These are phyloP conservation scores for Notiomystis cincta DNA, from an alignment of 2,113 vertebrate species.

Conservation along the genomic window DNA sequence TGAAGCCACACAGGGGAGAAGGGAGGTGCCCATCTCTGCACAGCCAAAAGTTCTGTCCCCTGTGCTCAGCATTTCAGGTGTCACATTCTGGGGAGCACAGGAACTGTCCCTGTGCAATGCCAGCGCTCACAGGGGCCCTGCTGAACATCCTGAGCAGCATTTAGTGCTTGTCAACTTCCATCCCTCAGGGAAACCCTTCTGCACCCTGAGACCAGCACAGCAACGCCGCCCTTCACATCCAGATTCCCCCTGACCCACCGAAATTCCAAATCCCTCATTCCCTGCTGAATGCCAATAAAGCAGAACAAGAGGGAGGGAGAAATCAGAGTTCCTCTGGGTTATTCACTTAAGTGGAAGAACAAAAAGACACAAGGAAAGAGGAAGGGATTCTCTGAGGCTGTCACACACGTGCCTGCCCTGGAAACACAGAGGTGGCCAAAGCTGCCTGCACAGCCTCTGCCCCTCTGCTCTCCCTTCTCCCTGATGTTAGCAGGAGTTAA, in stretches of 20 bases:
- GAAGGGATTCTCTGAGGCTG: not conserved
- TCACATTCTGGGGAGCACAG: not conserved
- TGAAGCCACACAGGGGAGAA: not conserved
- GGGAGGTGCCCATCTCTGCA: not conserved
- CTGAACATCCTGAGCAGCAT: not conserved
- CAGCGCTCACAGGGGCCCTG: not conserved
- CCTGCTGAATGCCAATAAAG: not conserved
- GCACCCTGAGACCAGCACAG: rapidly evolving
- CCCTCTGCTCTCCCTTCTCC: not conserved
- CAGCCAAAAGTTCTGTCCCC: not conserved
- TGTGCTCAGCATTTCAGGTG: not conserved
- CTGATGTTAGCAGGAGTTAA: not conserved
- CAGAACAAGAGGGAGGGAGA: not conserved
- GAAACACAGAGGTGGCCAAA: not conserved
- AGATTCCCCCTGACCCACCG: not conserved
- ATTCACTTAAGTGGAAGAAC: not conserved
- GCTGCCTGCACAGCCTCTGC: not conserved
- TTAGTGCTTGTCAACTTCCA: not conserved
- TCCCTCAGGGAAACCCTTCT: not conserved
- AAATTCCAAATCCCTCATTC: not conserved
- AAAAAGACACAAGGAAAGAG: not conserved
- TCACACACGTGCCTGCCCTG: rapidly evolving
- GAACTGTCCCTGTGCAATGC: not conserved
- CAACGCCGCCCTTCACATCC: not conserved
- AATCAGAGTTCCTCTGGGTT: not conserved